Conservation (phyloP, 2,113 vertebrate genomes). For the Romanogobio albipinnatus region DNA sequence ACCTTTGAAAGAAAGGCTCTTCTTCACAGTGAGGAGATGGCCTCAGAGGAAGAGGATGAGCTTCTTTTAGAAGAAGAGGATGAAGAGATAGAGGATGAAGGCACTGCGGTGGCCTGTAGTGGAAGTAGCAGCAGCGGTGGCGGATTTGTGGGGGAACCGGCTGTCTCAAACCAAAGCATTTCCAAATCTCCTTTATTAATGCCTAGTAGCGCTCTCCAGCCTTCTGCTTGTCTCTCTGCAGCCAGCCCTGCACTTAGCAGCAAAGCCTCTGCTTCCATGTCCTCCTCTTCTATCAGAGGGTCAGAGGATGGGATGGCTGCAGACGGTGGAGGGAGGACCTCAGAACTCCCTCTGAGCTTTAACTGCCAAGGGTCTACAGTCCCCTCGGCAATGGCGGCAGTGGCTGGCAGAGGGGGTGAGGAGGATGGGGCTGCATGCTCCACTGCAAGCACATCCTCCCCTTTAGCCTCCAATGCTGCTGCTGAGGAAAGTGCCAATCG, state of each 20-base stretch:
- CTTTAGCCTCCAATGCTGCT: conserved; percentile 74
- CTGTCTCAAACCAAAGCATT: conserved; percentile 99
- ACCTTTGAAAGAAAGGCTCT: conserved; percentile 70
- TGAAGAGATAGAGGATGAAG: conserved; percentile 83
- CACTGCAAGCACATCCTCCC: conserved; percentile 73
- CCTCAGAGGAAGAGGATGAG: conserved; percentile 88
- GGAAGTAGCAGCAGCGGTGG: conserved; percentile 79
- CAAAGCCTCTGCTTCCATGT: conserved; percentile 88
- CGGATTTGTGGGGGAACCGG: conserved; percentile 89
- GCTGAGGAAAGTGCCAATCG: conserved; percentile 99
- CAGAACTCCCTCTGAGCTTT: conserved; percentile 92
- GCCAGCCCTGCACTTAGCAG: conserved; percentile 80
- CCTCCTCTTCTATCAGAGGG: conserved; percentile 86
- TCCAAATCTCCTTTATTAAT: conserved; percentile 99
- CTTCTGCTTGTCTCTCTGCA: conserved; percentile 84
- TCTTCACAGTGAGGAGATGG: conserved; percentile 75
- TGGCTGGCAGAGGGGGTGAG: conserved; percentile 86
- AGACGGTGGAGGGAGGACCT: conserved; percentile 90
- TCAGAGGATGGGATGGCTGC: conserved; percentile 85
- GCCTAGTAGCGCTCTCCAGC: conserved; percentile 97
- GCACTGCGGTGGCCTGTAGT: conserved; percentile 80
- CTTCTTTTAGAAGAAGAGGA: conserved; percentile 89
- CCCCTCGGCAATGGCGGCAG: conserved; percentile 80
- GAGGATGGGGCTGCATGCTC: conserved; percentile 80
- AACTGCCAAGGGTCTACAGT: conserved; percentile 89